Conservation (phyloP, 2,113 vertebrate genomes). For the Notothenia rossii region DNA sequence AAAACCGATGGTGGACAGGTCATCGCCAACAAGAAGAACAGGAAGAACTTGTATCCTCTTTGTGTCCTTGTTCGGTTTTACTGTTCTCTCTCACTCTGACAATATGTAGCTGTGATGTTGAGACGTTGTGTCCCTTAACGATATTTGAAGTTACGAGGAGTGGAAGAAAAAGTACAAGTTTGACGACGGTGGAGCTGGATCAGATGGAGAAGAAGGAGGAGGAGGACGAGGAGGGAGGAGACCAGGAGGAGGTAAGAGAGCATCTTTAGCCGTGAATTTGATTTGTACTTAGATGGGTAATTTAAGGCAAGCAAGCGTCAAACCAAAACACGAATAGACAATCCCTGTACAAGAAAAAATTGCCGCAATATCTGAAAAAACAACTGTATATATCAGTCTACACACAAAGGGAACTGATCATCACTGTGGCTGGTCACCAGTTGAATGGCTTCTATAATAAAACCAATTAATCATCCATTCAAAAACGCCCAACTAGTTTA, state of each 20-base stretch:
- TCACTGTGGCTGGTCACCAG: too few relatives aligned
- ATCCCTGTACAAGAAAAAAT: too few relatives aligned
- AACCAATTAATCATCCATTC: background rate
- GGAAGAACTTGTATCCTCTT: slow-evolving; percentile 94
- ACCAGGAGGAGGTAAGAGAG: slow-evolving; percentile 39
- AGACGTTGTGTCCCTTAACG: slow-evolving; percentile 76
- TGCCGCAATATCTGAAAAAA: too few relatives aligned
- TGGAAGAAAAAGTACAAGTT: slow-evolving; percentile 97
- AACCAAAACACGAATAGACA: too few relatives aligned
- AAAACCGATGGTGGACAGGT: slow-evolving; percentile 89
- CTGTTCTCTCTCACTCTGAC: background rate
- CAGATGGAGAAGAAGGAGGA: slow-evolving; percentile 77
- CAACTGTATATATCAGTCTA: too few relatives aligned
- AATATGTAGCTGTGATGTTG: background rate
- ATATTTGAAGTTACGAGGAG: slow-evolving; percentile 90
- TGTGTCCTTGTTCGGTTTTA: background rate
- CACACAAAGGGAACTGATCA: too few relatives aligned
- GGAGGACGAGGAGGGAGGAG: slow-evolving; percentile 62
- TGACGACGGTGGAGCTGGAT: slow-evolving; percentile 85
- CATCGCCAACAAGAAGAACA: slow-evolving; percentile 90
- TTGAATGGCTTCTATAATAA: too few relatives aligned
- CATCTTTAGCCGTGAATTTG: background rate
- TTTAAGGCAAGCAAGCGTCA: too few relatives aligned
- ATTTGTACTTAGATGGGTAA: too few relatives aligned
- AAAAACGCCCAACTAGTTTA: background rate